A percentile compares a stretch with the other conserved stretches of the same genome.
phyloP scores from a whole-genome alignment of 2,888 invertebrate genomes.

The Entomobrya proxima region DNA sequence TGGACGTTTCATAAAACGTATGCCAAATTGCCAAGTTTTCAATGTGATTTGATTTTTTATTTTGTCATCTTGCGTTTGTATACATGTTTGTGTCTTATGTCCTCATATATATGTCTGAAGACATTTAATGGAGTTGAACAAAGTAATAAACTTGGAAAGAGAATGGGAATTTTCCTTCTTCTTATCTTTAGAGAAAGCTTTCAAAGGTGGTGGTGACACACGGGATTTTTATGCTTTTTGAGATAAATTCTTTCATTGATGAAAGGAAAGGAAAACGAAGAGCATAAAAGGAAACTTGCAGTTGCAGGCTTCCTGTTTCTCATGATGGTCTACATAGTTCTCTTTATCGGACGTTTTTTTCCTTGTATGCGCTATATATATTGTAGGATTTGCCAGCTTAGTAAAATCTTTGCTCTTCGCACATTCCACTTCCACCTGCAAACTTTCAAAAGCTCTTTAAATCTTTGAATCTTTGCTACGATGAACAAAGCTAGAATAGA shows the following conservation, averaged over 20 bases:
- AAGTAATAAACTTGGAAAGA: too few species aligned
- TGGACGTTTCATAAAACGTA: slow-evolving; percentile 4
- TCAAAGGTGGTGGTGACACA: background rate
- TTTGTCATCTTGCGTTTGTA: background rate
- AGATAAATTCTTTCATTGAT: background rate
- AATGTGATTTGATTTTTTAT: background rate
- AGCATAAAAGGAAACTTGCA: too few species aligned
- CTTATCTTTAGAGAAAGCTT: background rate
- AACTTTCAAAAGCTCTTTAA: background rate
- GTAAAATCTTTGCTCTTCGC: background rate
- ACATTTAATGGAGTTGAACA: too few species aligned
- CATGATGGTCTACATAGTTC: too few species aligned
- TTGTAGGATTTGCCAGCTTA: background rate
- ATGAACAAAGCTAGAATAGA: background rate
- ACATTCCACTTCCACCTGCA: slow-evolving; percentile 5
- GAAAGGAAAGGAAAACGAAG: background rate
- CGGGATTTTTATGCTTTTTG: background rate
- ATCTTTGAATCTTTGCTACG: background rate
- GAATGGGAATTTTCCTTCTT: background rate
- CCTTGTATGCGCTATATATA: too few species aligned
- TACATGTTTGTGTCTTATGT: too few species aligned
- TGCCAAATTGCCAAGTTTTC: background rate
- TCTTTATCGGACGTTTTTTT: too few species aligned
- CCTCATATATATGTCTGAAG: too few species aligned
- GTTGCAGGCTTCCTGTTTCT: too few species aligned